Conservation (phyloP, 1,140 invertebrate species). For the Drosophila saltans region DNA sequence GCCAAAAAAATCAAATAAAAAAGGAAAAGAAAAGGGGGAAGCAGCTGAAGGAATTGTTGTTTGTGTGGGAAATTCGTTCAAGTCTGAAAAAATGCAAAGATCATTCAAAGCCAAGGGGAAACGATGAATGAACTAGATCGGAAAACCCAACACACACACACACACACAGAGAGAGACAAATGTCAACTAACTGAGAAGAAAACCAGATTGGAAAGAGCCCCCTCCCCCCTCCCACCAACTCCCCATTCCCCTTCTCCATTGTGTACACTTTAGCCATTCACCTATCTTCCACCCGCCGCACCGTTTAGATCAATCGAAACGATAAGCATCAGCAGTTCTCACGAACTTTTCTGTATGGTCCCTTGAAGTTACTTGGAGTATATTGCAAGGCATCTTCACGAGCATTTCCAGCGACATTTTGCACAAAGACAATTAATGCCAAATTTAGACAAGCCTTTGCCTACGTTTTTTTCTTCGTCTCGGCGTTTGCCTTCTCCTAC, state of each 20-base stretch:
- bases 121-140: constrained; percentile 11
- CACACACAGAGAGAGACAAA: not conserved
- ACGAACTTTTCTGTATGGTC: not conserved
- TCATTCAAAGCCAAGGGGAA: not conserved
- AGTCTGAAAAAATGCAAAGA: constrained; percentile 8
- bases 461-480: not conserved
- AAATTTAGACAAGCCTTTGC: constrained; percentile 57
- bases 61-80: constrained; percentile 6
- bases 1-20: constrained; percentile 18
- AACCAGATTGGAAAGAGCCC: not conserved
- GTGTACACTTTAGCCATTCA: not conserved
- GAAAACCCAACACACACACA: not conserved
- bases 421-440: constrained; percentile 56
- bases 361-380: not conserved
- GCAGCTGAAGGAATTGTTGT: not conserved
- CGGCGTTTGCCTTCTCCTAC: not conserved
- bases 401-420: constrained; percentile 49
- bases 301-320: constrained; percentile 1
- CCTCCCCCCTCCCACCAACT: not conserved
- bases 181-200: not conserved
- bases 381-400: not conserved
- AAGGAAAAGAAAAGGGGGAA: not conserved
- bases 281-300: not conserved
- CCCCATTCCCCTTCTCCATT: not conserved
- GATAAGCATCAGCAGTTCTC: constrained; percentile 12